A percentile compares a stretch with the other conserved stretches of the same genome.
These are phyloP conservation scores for Nyctereutes procyonoides DNA, from an alignment of 2,113 vertebrate genomes.

Conservation along the genomic window DNA sequence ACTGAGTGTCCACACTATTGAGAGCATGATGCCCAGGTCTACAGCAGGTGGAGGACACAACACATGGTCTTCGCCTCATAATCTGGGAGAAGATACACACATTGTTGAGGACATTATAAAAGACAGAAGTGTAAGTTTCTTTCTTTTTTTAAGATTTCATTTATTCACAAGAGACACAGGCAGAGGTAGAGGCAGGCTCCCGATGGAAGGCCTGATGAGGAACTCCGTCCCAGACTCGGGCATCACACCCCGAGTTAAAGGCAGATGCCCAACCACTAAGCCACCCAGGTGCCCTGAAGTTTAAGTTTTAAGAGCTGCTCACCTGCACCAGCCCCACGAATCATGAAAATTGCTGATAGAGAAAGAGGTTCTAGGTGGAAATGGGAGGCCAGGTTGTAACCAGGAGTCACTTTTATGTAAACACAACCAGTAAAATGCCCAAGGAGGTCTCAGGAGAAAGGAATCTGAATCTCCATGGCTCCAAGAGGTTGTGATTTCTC, in stretches of 20 bases:
- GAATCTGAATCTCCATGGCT: not conserved
- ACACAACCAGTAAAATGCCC: not conserved
- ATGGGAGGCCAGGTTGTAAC: not conserved
- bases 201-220: too few species aligned
- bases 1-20: not conserved
- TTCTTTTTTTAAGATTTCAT: too few species aligned
- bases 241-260: too few species aligned
- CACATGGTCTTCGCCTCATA: not conserved
- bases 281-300: too few species aligned
- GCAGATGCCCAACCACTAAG: too few species aligned
- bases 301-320: not conserved
- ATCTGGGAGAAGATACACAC: not conserved
- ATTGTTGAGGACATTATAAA: not conserved
- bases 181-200: too few species aligned
- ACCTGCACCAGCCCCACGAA: not conserved
- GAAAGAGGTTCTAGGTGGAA: not conserved
- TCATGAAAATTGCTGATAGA: not conserved
- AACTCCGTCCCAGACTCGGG: too few species aligned
- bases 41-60: not conserved
- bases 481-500: not conserved
- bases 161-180: too few species aligned
- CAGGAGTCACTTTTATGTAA: not conserved
- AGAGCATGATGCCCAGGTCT: too few species aligned
- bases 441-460: not conserved
- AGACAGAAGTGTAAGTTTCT: not conserved